These are phyloP conservation scores for Diorhabda elongata DNA, from an alignment of 1,140 invertebrate genomes.

Conservation along the genomic window DNA sequence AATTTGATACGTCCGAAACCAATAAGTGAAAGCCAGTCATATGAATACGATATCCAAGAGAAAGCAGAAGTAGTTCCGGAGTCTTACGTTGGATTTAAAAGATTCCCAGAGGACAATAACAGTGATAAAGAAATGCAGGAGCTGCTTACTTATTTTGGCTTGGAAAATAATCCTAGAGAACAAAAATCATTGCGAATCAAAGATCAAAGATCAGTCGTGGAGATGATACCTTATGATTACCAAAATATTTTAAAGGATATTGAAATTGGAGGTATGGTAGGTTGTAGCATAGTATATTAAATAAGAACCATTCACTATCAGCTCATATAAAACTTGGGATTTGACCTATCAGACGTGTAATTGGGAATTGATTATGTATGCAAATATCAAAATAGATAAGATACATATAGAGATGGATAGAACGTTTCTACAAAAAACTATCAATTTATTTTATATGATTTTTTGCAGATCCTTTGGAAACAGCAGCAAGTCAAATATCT, in stretches of 20 bases:
- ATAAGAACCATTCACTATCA: no score
- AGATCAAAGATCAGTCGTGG: conserved; percentile 39
- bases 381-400: no score
- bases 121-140: conserved; percentile 54
- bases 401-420: no score
- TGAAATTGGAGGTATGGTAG: conserved; percentile 41
- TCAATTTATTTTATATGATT: no score
- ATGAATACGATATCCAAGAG: conserved; percentile 27
- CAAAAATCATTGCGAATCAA: conserved; percentile 24
- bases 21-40: not conserved
- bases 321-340: no score
- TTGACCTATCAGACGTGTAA: no score
- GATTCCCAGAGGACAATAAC: conserved; percentile 50
- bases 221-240: conserved; percentile 52
- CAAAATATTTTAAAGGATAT: conserved; percentile 52
- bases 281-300: not conserved
- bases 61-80: conserved; percentile 42
- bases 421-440: no score
- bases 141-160: conserved; percentile 55
- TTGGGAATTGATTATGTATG: no score
- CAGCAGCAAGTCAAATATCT: no score
- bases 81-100: conserved; percentile 57
- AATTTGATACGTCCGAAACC: not conserved
- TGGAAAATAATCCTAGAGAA: conserved; percentile 41
- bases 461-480: no score